Evolutionary conservation across 2,113 vertebrate species (phyloP), one percentile per base, ranked within the genome.

Genomic region (Festucalex cinctus): DNA sequence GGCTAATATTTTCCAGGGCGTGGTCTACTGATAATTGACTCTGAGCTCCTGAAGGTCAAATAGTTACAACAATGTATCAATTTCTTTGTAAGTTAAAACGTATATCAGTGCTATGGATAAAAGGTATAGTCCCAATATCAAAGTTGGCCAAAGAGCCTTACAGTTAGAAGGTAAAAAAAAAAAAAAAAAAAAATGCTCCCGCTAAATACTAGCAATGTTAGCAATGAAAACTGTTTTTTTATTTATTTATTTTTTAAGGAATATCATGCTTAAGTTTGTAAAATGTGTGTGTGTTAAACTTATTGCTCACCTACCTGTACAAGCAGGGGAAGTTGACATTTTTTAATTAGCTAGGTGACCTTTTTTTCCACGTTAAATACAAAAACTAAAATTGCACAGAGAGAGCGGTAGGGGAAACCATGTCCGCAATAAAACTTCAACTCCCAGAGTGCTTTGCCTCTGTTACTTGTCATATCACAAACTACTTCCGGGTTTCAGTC

Each of bases 1-100:
- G 73, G 62, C 78, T 79, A 12, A 87, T 68, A 12, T 88, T 84
- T 65, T 83, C 74, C 54, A 89, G 68, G 0, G 80, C 79, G 22
- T 75, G 80, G 2, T 32, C 80, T 32, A 92, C 51, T 9, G 75
- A 73, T 59, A 59, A 76, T 5, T 24, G 32, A 41, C 53, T 66
- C 49, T 73, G 28, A 3, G 51, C 5, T 32, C 35, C 70, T 74
- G n/a, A 35, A 35, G 17, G 46, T 8, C 3, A 35, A 4, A 26
- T 12, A n/a, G 49, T 10, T 32, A 73, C 22, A 35, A 73, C 22
- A 35, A 17, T 3, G 12, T 24, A 17, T 20, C 12, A 24, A 48
- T 6, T 14, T 26, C 19, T 41, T 20, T 46, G 22, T 9, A 1
- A 12, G 1, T 22, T 20, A 22, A 63, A 66, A 32, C 24, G 17